A percentile compares a stretch with the other conserved stretches of the same genome.
Evolutionary conservation across 2,797 vertebrate genomes (phyloP).

Genomic region (Melanotaenia trifasciata): DNA sequence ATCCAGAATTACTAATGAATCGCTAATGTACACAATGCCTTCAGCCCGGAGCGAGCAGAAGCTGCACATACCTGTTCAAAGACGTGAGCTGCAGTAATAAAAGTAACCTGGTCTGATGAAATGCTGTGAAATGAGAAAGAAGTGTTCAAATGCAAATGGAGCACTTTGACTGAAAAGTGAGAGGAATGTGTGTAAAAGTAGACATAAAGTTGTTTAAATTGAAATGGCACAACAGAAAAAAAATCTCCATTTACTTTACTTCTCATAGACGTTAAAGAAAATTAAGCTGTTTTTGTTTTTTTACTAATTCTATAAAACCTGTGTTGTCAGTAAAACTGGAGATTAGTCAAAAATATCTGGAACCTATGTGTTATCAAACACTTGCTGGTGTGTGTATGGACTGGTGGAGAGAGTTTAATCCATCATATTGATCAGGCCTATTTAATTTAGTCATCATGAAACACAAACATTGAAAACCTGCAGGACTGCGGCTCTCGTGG

Average conservation of each 20-base stretch:
- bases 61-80: not conserved
- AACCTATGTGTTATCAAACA: too few relatives aligned
- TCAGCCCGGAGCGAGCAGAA: not conserved
- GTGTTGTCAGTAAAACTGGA: not conserved
- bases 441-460: too few relatives aligned
- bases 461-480: too few relatives aligned
- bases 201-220: not conserved
- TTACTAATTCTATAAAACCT: too few relatives aligned
- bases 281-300: too few relatives aligned
- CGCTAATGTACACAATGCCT: conserved; percentile 23
- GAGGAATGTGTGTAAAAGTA: not conserved
- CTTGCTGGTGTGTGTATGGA: too few relatives aligned
- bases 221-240: not conserved
- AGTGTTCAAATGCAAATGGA: conserved; percentile 40
- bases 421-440: too few relatives aligned
- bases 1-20: conserved; percentile 25
- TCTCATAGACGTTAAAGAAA: too few relatives aligned
- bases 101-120: conserved; percentile 49
- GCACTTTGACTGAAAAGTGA: conserved; percentile 7
- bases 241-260: too few relatives aligned
- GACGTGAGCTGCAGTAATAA: conserved; percentile 23
- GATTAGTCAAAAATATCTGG: too few relatives aligned
- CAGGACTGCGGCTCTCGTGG: too few relatives aligned
- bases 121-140: conserved; percentile 31
- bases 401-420: not conserved